Base-by-base conservation (phyloP, 2,113 vertebrate species). In the Hippocampus mohnikei region DNA sequence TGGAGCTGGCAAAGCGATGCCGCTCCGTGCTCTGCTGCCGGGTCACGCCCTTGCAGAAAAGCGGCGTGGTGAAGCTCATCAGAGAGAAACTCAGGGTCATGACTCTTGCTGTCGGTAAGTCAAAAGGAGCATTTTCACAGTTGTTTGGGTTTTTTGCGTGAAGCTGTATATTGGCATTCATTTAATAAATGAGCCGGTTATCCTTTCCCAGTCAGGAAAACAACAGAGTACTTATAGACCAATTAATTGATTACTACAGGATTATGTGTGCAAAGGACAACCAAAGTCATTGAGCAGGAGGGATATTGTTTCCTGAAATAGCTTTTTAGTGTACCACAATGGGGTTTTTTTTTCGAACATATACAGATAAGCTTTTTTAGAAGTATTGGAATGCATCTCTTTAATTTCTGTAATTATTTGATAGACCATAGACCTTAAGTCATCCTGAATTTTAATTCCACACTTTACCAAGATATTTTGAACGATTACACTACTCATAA, bases 11-110 rank as follows among this genome's bases (percentile, higher is more conserved):
- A 0, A 88, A 66, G 72, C 82, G 76, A 69, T 97, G 95, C 80
- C 92, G 85, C 20, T 88, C 95, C 0, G 94, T 98, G 66, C 84
- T 98, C 23, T 99, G 97, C 87, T 99, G 97, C 70, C 89, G 95
- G 27, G 91, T 87, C 58, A 98, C 95, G 0, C 96, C 97, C 0
- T 88, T 96, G 11, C 96, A 98, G 84, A 99, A 99, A 87, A 94
- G 94, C 77, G 80, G 76, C 75, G 92, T 97, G 29, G 95, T 96
- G 80, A 95, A 93, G 81, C 85, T 96, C 1, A 73, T 95, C 44
- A 90, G 91, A 27, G 90, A 94, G 44, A 92, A 91, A 63, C 82
- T 97, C 8, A 84, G 85, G 64, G 94, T 88, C 78, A 95, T 96
- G 95, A 95, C 95, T 2, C 93, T 98, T 0, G 93, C 96, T 0